Base-by-base conservation (phyloP, 1,140 invertebrate genomes). In the Sitobion miscanthi region DNA sequence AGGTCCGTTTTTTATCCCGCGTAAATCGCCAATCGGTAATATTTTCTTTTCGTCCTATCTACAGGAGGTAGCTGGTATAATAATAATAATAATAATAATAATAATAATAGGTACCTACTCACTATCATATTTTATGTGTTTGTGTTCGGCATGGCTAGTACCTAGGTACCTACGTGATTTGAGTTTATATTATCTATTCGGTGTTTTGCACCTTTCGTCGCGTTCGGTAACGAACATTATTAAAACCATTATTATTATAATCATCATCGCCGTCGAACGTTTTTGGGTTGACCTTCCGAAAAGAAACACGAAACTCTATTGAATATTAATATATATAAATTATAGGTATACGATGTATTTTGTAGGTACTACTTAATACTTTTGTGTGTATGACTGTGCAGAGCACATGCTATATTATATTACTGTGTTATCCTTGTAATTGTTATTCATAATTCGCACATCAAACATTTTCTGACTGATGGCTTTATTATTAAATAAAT, bases 261-360 rank as follows among this genome's bases (percentile, higher is more conserved):
- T 38, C 11, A 21, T n/a, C 9, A 47, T 88, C 25, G 0, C 2
- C 30, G 62, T 77, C 38, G 8, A 25, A 42, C 45, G 49, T 89
- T 89, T 54, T 35, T 77, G 62, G 52, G 54, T 42, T 89, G 87
- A 89, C 87, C 87, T 89, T 89, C 87, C 54, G 35, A 89, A 35
- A 89, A 54, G 8, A 89, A 89, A 89, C 87, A 52, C 87, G 87
- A 89, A 89, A 42, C 87, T 52, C 35, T 57, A 89, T 35, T 77
- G 62, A 42, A 85, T 83, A 83, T 82, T n/a, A 42, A 82, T 82
- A 20, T 82, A 77, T 77, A 77, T 8, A 35, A 35, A 23, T 54
- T 77, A 77, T 77, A 77, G 30, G 17, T 35, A 77, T 35, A 9
- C 30, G 5, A 77, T n/a, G 8, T 77, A 77, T 77, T 77, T 77